A percentile compares a stretch with the other conserved stretches of the same genome.
Conservation (phyloP, 2,113 vertebrate genomes). For the Leucosticte australis region DNA sequence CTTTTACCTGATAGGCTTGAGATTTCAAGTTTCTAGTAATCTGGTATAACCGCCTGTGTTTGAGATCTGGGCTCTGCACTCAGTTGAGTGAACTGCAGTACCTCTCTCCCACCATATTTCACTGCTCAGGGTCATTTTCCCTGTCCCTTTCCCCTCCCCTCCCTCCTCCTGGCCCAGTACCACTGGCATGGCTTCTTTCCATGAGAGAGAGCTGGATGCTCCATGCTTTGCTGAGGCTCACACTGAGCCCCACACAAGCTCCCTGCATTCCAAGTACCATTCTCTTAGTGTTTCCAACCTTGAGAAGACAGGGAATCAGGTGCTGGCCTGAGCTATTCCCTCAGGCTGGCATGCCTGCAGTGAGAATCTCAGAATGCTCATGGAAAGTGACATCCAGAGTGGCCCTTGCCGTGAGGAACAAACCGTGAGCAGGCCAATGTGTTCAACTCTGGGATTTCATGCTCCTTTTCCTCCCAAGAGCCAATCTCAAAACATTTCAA, state of each 20-base stretch:
- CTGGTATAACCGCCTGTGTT: neutral
- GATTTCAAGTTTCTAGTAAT: neutral
- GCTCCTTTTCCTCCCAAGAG: neutral
- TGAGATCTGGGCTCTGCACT: neutral
- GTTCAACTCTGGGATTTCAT: neutral
- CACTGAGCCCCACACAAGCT: neutral
- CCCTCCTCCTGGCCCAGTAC: neutral
- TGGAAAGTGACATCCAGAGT: neutral
- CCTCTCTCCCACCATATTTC: neutral
- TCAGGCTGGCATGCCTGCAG: neutral
- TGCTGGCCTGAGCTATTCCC: neutral
- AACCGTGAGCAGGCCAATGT: fast-evolving
- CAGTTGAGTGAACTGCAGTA: neutral
- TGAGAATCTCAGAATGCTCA: neutral
- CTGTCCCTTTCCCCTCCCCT: neutral
- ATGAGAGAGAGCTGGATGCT: neutral
- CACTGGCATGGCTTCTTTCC: neutral
- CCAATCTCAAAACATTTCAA: neutral
- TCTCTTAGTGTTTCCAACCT: neutral
- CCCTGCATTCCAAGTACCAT: neutral
- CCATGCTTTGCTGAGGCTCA: neutral
- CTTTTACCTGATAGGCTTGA: neutral
- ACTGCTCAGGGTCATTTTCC: neutral
- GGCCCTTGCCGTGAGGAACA: neutral
- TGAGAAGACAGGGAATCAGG: neutral